phyloP scores from a whole-genome alignment of 2,888 invertebrate genomes.

The Elysia crispata region DNA sequence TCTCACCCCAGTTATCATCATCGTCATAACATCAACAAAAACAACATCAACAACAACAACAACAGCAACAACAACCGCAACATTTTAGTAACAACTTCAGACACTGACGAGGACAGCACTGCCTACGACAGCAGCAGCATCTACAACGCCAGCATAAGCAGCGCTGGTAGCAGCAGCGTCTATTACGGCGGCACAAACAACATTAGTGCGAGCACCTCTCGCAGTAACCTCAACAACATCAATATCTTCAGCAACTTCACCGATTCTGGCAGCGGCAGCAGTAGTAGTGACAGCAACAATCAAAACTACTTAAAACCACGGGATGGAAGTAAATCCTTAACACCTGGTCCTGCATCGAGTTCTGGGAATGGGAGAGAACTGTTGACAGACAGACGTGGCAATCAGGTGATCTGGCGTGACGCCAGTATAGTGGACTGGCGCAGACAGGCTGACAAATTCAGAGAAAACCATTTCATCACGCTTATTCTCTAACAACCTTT shows the following conservation, averaged over 20 bases:
- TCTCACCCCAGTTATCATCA: background rate
- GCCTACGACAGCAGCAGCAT: conserved; percentile 13
- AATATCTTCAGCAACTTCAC: background rate
- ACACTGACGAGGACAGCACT: no score
- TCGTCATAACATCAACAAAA: background rate
- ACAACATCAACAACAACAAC: background rate
- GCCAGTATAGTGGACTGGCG: conserved; percentile 39
- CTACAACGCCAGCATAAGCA: background rate
- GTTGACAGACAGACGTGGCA: no score
- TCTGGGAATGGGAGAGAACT: no score
- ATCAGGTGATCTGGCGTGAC: background rate
- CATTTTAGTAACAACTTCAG: no score
- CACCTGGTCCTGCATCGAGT: background rate
- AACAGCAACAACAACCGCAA: background rate
- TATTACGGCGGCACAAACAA: background rate
- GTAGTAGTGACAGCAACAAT: background rate
- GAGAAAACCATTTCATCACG: conserved; percentile 35
- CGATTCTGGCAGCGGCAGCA: background rate
- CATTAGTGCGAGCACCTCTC: background rate
- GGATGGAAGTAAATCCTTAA: background rate
- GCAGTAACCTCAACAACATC: background rate
- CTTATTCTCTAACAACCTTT: conserved; percentile 32
- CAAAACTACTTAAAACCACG: no score
- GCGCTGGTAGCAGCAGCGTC: background rate
- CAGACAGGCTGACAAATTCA: conserved; percentile 30